Conservation (phyloP, 2,113 vertebrate genomes). For the Diadophis punctatus region DNA sequence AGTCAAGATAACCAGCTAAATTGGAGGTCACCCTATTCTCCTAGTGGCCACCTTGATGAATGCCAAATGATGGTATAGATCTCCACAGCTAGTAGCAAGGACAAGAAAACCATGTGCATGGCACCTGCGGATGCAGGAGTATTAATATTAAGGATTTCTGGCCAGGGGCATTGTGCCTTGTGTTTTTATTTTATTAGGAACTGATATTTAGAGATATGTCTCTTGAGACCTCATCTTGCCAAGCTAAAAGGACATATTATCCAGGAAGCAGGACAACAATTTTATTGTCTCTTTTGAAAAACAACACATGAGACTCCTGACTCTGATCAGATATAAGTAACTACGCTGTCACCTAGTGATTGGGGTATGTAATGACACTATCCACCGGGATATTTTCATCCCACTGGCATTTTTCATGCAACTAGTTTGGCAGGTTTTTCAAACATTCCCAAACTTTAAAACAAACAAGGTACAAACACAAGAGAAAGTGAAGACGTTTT, state of each 20-base stretch:
- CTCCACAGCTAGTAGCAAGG: background rate
- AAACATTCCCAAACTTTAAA: background rate
- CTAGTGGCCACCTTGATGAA: background rate
- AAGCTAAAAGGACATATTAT: background rate
- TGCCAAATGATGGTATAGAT: background rate
- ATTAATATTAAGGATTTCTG: background rate
- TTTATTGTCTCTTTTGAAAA: background rate
- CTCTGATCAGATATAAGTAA: background rate
- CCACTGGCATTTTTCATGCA: background rate
- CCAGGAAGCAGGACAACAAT: background rate
- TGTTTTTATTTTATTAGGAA: background rate
- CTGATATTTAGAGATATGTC: background rate
- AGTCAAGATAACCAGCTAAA: background rate
- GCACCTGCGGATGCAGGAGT: background rate
- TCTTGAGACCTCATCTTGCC: background rate
- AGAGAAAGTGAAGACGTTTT: background rate
- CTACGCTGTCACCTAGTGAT: background rate
- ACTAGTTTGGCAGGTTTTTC: background rate
- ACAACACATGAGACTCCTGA: background rate
- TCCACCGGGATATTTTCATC: background rate
- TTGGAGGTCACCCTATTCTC: background rate
- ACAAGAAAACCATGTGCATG: background rate
- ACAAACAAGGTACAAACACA: background rate
- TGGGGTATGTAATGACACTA: background rate
- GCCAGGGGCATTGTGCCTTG: background rate